A percentile compares a stretch with the other conserved stretches of the same genome.
These are phyloP conservation scores for Lochmaea capreae DNA, from an alignment of 2,888 invertebrate genomes.

Conservation along the genomic window DNA sequence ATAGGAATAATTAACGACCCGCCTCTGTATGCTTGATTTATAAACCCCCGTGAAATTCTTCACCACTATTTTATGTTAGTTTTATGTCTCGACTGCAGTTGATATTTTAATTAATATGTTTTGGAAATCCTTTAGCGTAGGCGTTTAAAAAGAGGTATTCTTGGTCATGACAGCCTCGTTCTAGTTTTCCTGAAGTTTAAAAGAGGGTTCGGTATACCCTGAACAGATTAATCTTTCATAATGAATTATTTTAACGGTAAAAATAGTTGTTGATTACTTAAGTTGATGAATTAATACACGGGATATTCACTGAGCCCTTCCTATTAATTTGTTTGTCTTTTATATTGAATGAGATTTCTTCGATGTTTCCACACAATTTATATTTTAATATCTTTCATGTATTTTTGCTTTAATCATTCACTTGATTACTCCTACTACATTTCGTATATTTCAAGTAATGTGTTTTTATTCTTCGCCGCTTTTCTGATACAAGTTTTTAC, in stretches of 20 bases:
- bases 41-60: not conserved
- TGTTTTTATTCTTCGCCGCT: not conserved
- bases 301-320: not conserved
- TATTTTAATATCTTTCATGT: no score
- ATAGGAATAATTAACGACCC: not conserved
- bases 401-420: not conserved
- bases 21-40: not conserved
- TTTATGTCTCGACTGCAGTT: constrained; percentile 24
- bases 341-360: no score
- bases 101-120: constrained; percentile 30
- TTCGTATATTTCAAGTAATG: not conserved
- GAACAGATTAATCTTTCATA: not conserved
- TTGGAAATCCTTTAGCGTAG: constrained; percentile 4
- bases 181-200: not conserved
- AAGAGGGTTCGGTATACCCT: not conserved
- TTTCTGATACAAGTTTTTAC: not conserved
- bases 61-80: constrained; percentile 3
- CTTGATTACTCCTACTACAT: not conserved
- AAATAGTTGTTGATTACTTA: not conserved
- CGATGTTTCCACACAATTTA: no score
- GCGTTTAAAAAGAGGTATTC: not conserved
- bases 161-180: constrained; percentile 11
- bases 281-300: not conserved
- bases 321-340: not conserved
- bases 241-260: not conserved